Percentiles rank a stretch among this genome's conserved stretches.
These are phyloP conservation scores for Sarcophaga peregrina DNA, from an alignment of 1,140 invertebrate genomes.

Conservation along the genomic window DNA sequence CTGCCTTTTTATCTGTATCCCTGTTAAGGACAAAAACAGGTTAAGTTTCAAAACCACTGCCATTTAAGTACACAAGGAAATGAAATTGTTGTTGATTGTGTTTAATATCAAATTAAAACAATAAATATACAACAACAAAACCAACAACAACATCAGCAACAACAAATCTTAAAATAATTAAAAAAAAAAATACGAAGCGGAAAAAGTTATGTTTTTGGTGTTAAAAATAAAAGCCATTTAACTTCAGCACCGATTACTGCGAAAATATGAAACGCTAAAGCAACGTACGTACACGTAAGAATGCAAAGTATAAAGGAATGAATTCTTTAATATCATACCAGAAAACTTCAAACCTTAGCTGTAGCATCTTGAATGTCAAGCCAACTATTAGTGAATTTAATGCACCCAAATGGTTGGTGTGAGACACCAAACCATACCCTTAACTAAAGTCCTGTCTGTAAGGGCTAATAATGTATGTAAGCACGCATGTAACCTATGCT, in stretches of 20 bases:
- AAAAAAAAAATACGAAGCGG: too few species aligned
- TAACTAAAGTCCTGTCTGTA: too few species aligned
- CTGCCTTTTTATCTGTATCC: not conserved
- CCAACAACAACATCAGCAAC: not conserved
- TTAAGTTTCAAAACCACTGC: conserved; percentile 21
- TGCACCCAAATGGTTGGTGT: too few species aligned
- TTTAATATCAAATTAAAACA: not conserved
- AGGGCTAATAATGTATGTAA: too few species aligned
- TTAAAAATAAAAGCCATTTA: not conserved
- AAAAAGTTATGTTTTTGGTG: too few species aligned
- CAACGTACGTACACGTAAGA: not conserved
- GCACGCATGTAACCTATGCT: too few species aligned
- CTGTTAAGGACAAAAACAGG: conserved; percentile 9
- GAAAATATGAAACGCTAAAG: not conserved
- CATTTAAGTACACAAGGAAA: not conserved
- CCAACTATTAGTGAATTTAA: too few species aligned
- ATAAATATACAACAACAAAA: not conserved
- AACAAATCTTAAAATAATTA: too few species aligned
- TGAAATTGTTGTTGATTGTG: not conserved
- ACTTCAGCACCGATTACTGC: not conserved
- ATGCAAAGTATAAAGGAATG: not conserved
- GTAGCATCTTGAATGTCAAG: too few species aligned
- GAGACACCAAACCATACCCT: too few species aligned
- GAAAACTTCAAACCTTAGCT: not conserved
- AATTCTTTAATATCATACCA: not conserved